Conservation (phyloP, 2,797 vertebrate species). For the Hephaestus fuliginosus region DNA sequence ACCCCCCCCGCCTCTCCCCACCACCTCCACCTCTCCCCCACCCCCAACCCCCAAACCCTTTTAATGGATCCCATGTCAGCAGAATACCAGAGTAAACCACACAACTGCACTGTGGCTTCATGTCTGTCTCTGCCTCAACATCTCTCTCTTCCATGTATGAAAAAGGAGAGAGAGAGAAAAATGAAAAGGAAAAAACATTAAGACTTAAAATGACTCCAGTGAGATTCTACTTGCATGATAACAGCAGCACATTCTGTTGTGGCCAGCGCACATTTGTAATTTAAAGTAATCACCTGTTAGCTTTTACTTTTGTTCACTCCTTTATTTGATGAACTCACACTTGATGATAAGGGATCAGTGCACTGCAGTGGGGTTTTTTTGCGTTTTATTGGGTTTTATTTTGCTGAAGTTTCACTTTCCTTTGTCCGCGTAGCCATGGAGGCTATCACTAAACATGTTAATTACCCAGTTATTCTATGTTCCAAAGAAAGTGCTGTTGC, state of each 20-base stretch:
- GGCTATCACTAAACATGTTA: conserved; percentile 61
- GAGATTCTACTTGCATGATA: conserved; percentile 9
- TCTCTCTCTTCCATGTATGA: conserved; percentile 52
- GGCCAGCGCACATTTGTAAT: neutral
- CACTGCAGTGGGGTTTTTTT: neutral
- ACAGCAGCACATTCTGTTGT: neutral
- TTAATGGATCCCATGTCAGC: conserved; percentile 83
- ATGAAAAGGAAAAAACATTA: conserved; percentile 47
- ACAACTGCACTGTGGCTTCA: conserved; percentile 80
- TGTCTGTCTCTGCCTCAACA: conserved; percentile 73
- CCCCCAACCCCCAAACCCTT: conserved; percentile 46
- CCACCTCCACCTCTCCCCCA: neutral
- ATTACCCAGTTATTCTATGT: conserved; percentile 53
- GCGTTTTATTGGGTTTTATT: conserved; percentile 22
- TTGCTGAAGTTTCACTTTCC: conserved; percentile 53
- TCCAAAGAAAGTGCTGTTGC: conserved; percentile 59
- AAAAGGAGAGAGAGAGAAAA: conserved; percentile 46
- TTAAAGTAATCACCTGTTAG: conserved; percentile 21
- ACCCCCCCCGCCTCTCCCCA: conserved; percentile 21
- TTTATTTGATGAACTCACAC: neutral
- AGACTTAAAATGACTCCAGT: conserved; percentile 20
- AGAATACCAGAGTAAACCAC: conserved; percentile 83
- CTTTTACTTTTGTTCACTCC: neutral
- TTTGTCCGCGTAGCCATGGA: conserved; percentile 46
- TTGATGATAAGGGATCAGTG: neutral